A percentile compares a stretch with the other conserved stretches of the same genome.
phyloP scores from a whole-genome alignment of 2,888 invertebrate genomes.

The Xylota segnis region DNA sequence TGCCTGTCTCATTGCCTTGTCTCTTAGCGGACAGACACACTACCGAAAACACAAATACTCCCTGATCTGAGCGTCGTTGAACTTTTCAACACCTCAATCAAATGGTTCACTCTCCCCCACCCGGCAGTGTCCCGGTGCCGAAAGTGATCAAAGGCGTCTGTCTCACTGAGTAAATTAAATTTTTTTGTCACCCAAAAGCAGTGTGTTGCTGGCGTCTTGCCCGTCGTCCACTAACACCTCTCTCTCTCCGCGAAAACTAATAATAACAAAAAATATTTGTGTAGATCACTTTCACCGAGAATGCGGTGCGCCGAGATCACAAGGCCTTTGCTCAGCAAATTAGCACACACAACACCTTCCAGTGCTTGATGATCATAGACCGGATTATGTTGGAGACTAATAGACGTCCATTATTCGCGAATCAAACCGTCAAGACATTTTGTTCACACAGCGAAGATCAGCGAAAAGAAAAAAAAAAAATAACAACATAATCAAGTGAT shows the following conservation, averaged over 20 bases:
- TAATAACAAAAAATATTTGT: constrained; percentile 5
- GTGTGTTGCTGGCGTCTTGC: constrained; percentile 51
- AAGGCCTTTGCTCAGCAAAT: constrained; percentile 18
- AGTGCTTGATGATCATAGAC: constrained; percentile 9
- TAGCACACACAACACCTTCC: constrained; percentile 57
- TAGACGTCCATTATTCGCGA: constrained; percentile 20
- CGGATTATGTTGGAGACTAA: constrained; percentile 19
- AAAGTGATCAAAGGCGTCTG: constrained; percentile 64
- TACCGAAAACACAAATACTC: constrained; percentile 12
- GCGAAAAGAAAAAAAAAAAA: neutral
- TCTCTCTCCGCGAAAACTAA: neutral
- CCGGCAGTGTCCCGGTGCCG: neutral
- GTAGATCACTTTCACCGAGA: constrained; percentile 50
- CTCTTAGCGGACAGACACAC: neutral
- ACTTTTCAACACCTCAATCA: constrained; percentile 71
- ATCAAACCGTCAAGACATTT: constrained; percentile 5
- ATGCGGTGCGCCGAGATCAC: constrained; percentile 32
- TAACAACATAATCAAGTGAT: constrained; percentile 19
- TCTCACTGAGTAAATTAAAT: constrained; percentile 35
- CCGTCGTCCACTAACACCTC: constrained; percentile 49
- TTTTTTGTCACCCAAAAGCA: constrained; percentile 47
- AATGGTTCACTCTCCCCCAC: constrained; percentile 13
- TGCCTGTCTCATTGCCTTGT: neutral
- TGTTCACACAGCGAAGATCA: constrained; percentile 5
- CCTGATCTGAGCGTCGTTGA: constrained; percentile 54